Base-by-base conservation (phyloP, 2,113 vertebrate genomes). In the Poicephalus gulielmi region DNA sequence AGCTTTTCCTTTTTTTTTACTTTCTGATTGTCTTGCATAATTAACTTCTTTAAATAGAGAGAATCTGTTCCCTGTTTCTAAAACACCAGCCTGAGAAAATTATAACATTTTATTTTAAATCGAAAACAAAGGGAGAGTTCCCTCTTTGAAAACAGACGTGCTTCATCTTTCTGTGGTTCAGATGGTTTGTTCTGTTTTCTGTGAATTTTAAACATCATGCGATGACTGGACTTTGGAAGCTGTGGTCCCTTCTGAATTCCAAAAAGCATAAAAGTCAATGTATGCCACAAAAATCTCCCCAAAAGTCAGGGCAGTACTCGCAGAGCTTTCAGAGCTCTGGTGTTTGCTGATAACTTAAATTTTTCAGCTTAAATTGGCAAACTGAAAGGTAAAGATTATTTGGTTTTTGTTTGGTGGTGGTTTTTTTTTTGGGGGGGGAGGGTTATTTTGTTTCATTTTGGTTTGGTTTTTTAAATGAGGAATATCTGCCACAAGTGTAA, bases 31-130 rank as follows among this genome's bases (percentile, higher is more conserved):
- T 89, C 81, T 69, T 79, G 49, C 84, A 89, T 91, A 86, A 92
- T 92, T 92, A 91, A 75, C 3, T 88, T 86, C 30, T 79, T 92
- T 83, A 94, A 85, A 82, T 39, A 83, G 66, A 62, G 68, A 52
- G 93, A 88, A 71, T 84, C 86, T 92, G 86, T 91, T 88, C 87
- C n/a, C 81, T 94, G 80, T 88, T 95, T 73, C 24, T 86, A 35
- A 76, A 95, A 79, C 39, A 52, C 11, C 47, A 76, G 62, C 44
- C 89, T 5, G 16, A 91, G 94, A 87, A 95, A 95, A 95, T 81
- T 59, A 81, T 86, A 88, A 28, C 76, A 52, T 88, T 95, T 79
- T 68, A 18, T 73, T 90, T 93, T 63, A 93, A 97, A 94, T 82
- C 83, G 87, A 70, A 95, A 96, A 75, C 68, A 93, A 95, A 85